Evolutionary conservation across 2,888 invertebrate genomes (phyloP).

Genomic region (Lasiommata megera): DNA sequence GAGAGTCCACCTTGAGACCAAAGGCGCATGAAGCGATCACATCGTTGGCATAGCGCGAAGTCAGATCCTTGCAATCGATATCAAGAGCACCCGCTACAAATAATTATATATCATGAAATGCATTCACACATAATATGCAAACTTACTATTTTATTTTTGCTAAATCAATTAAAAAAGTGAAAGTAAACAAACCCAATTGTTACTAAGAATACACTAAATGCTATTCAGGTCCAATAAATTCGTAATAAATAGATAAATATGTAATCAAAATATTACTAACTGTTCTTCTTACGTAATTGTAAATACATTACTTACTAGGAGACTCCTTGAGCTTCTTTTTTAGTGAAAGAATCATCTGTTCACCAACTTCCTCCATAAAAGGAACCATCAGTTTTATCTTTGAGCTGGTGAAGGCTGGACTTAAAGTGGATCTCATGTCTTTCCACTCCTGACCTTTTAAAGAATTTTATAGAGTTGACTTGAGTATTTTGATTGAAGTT

Average conservation of each 20-base stretch:
- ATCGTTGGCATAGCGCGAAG: slow-evolving; percentile 57
- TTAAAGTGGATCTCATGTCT: slow-evolving; percentile 48
- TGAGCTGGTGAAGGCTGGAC: slow-evolving; percentile 62
- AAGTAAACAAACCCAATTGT: no score
- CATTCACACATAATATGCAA: no score
- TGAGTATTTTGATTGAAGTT: no score
- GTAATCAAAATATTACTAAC: no score
- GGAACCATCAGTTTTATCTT: slow-evolving; percentile 56
- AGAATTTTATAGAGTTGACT: background rate
- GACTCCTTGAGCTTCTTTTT: slow-evolving; percentile 34
- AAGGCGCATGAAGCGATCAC: slow-evolving; percentile 65
- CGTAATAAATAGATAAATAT: no score
- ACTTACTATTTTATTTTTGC: no score
- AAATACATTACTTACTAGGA: slow-evolving; percentile 20
- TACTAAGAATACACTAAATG: no score
- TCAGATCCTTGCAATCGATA: slow-evolving; percentile 54
- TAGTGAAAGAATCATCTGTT: slow-evolving; percentile 38
- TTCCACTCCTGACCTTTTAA: slow-evolving; percentile 48
- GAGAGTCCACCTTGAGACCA: slow-evolving; percentile 70
- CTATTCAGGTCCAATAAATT: no score
- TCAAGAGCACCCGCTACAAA: slow-evolving; percentile 24
- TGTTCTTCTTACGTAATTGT: no score
- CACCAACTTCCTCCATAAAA: slow-evolving; percentile 48
- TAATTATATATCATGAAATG: no score
- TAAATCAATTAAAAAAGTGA: no score